Evolutionary conservation across 23 tunicate species (phyloP).

Genomic region (Ascidia mentula): DNA sequence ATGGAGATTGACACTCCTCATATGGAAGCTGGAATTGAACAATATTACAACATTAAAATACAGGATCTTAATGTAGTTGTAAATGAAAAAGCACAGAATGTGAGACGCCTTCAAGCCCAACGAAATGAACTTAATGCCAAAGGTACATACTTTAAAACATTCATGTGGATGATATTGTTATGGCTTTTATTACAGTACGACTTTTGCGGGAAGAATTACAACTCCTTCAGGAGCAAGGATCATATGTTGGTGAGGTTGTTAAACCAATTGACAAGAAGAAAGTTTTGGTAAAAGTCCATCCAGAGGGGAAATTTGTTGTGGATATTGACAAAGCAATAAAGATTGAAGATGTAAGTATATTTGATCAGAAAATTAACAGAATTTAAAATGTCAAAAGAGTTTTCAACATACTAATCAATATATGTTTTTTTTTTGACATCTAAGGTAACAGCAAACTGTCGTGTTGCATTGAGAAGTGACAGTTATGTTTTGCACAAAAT

Average conservation of each 20-base stretch:
- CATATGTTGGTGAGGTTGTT: constrained; percentile 93
- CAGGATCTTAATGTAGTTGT: constrained; percentile 85
- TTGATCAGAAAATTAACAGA: not conserved
- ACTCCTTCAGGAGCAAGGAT: constrained; percentile 94
- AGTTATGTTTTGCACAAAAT: constrained; percentile 92
- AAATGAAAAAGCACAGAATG: constrained; percentile 85
- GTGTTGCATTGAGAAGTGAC: constrained; percentile 92
- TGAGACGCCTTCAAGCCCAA: constrained; percentile 90
- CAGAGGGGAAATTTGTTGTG: constrained; percentile 96
- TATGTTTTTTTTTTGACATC: no score
- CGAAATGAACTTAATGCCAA: constrained; percentile 87
- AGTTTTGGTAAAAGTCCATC: constrained; percentile 93
- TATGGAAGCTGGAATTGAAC: constrained; percentile 79
- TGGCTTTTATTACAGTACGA: constrained; percentile 45
- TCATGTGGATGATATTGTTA: not conserved
- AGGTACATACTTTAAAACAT: constrained; percentile 5
- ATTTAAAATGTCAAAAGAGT: not conserved
- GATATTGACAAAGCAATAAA: constrained; percentile 90
- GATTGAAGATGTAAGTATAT: constrained; percentile 72
- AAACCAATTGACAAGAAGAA: constrained; percentile 95
- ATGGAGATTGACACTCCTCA: constrained; percentile 78
- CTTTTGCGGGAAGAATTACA: constrained; percentile 89
- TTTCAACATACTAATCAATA: no score
- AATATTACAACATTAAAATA: constrained; percentile 78
- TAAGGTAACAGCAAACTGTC: constrained; percentile 72